phyloP scores from a whole-genome alignment of 2,113 vertebrate genomes.

The Tursiops truncatus region DNA sequence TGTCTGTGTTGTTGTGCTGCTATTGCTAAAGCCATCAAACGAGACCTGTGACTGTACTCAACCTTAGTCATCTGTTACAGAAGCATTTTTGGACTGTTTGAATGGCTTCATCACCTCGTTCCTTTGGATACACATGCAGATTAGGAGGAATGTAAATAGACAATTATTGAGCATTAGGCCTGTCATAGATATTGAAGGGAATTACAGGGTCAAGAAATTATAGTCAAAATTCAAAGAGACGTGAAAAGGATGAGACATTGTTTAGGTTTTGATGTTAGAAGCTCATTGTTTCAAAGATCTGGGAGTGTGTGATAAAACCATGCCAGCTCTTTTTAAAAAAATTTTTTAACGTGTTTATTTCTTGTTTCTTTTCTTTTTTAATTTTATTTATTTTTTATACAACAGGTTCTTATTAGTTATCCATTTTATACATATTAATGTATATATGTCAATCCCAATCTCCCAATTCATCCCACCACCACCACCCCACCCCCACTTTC shows the following conservation, averaged over 20 bases:
- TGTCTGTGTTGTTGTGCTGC: not conserved
- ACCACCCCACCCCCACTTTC: too few species aligned
- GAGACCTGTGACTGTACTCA: not conserved
- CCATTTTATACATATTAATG: too few species aligned
- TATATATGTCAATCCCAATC: too few species aligned
- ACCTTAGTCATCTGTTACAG: not conserved
- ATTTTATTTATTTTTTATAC: too few species aligned
- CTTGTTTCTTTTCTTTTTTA: too few species aligned
- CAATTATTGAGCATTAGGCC: conserved; percentile 5
- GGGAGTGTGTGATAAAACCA: not conserved
- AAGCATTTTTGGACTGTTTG: not conserved
- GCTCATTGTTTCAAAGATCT: not conserved
- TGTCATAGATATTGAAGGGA: not conserved
- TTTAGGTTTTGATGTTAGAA: conserved; percentile 52
- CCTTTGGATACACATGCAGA: conserved; percentile 2
- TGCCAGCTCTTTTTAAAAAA: not conserved
- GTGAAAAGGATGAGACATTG: conserved; percentile 10
- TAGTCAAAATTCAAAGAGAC: conserved; percentile 37
- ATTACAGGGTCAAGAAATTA: conserved; percentile 19
- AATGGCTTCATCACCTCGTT: not conserved
- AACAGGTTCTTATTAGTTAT: too few species aligned
- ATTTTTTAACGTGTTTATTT: too few species aligned
- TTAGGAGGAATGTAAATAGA: conserved; percentile 7
- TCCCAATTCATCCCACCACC: too few species aligned
- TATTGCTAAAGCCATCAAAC: not conserved